These are phyloP conservation scores for Zaprionus vittiger DNA, from an alignment of 1,140 invertebrate species.

Conservation along the genomic window DNA sequence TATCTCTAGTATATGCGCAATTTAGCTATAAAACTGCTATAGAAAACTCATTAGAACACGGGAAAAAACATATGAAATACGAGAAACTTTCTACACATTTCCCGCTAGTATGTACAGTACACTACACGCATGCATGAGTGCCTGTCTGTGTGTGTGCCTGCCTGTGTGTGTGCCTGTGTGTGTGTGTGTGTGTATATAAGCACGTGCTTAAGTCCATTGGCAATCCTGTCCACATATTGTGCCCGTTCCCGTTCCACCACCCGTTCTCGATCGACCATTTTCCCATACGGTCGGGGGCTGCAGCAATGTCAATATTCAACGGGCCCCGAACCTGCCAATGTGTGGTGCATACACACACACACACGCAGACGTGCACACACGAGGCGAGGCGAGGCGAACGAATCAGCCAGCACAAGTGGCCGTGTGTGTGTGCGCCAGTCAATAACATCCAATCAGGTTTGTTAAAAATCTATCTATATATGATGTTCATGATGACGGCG, in stretches of 20 bases:
- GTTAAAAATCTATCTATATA: constrained; percentile 85
- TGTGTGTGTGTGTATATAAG: constrained; percentile 46
- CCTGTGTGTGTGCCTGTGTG: constrained; percentile 3
- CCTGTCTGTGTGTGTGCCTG: not conserved
- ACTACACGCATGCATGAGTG: not conserved
- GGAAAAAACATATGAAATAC: not conserved
- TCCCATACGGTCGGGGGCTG: constrained; percentile 28
- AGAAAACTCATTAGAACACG: not conserved
- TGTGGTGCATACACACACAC: constrained; percentile 21
- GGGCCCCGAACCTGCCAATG: constrained; percentile 36
- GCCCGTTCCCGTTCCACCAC: not conserved
- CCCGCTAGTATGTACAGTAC: not conserved
- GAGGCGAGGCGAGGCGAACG: constrained; percentile 71
- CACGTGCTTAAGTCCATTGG: constrained; percentile 45
- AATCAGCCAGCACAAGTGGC: constrained; percentile 66
- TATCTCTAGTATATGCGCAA: not conserved
- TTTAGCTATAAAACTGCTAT: not conserved
- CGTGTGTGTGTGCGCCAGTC: constrained; percentile 78
- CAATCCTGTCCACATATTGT: constrained; percentile 28
- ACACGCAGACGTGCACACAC: not conserved
- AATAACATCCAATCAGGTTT: constrained; percentile 85
- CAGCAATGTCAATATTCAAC: constrained; percentile 49
- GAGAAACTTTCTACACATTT: not conserved
- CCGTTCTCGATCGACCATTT: constrained; percentile 41
- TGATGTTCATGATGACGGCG: constrained; percentile 82